Evolutionary conservation across 2,113 vertebrate species (phyloP), one percentile per base, ranked within the genome.

Genomic region (Drymodes brunneopygia): DNA sequence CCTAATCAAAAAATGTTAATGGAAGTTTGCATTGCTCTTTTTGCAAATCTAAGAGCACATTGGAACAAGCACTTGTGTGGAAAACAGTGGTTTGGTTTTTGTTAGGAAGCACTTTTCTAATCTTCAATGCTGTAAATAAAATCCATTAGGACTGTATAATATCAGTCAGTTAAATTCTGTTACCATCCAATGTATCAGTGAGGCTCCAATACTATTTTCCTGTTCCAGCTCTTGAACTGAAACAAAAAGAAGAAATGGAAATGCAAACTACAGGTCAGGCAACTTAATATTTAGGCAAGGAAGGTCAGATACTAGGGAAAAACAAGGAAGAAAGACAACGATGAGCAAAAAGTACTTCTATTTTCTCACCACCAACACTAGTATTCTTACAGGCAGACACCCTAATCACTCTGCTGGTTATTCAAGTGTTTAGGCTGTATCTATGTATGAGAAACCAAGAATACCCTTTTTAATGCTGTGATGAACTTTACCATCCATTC

Each of bases 71-170:
- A 23, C 22, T 65, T 75, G 23, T 75, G 70, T 72, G 70, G 50
- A 95, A 92, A 73, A 67, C 42, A 83, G 45, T 40, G 35, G 23
- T 70, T 71, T 88, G 4, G 23, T 60, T 98, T 96, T 73, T 92
- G 75, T 56, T 75, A 72, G 73, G 85, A 96, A 92, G 47, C 79
- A 77, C 38, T 97, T 95, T 96, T 95, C 91, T 95, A 86, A 82
- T 84, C 73, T 28, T 24, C 29, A 92, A 12, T 74, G 87, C 67
- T 93, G 92, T 72, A 95, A 97, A 92, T 5, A 73, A 95, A 97
- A 96, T 92, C 42, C 91, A 78, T 93, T 79, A 64, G 75, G 69
- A 42, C 86, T 92, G 83, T 25, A 69, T 36, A 83, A 65, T 20
- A 85, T 77, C 82, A 93, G 73, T 69, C 64, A 35, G 92, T 86